Conservation (phyloP, 2,888 invertebrate genomes). For the Cheilosia impressa region DNA sequence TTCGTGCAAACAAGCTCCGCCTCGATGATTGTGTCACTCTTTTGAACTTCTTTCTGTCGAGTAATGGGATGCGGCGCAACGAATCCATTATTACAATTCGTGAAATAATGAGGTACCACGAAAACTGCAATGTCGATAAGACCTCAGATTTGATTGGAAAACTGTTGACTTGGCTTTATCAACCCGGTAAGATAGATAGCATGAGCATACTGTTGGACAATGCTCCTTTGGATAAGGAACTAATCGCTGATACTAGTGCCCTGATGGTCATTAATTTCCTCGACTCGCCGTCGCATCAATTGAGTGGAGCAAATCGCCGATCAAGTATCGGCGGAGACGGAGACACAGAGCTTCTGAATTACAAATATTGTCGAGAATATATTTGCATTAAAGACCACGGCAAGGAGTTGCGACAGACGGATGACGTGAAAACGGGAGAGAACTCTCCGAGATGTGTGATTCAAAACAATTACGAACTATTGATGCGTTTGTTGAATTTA, state of each 20-base stretch:
- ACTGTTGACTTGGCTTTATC: conserved; percentile 79
- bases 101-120: conserved; percentile 78
- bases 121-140: conserved; percentile 79
- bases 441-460: conserved; percentile 79
- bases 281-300: conserved; percentile 70
- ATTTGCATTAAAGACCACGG: conserved; percentile 78
- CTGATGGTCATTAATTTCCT: conserved; percentile 81
- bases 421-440: neutral
- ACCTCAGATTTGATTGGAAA: conserved; percentile 77
- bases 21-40: conserved; percentile 76
- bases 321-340: neutral
- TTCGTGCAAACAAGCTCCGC: conserved; percentile 77
- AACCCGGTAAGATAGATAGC: conserved; percentile 76
- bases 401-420: conserved; percentile 53
- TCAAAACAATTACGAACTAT: conserved; percentile 80
- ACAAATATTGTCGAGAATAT: conserved; percentile 79
- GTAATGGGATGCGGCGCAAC: conserved; percentile 78
- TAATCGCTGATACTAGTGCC: conserved; percentile 80
- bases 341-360: conserved; percentile 74
- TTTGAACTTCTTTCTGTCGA: conserved; percentile 78
- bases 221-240: conserved; percentile 77
- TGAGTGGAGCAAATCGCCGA: neutral
- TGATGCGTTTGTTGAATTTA: conserved; percentile 80
- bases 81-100: conserved; percentile 80
- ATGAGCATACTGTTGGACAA: conserved; percentile 79